Conservation (phyloP, 2,797 vertebrate species). For the Syncerus caffer region DNA sequence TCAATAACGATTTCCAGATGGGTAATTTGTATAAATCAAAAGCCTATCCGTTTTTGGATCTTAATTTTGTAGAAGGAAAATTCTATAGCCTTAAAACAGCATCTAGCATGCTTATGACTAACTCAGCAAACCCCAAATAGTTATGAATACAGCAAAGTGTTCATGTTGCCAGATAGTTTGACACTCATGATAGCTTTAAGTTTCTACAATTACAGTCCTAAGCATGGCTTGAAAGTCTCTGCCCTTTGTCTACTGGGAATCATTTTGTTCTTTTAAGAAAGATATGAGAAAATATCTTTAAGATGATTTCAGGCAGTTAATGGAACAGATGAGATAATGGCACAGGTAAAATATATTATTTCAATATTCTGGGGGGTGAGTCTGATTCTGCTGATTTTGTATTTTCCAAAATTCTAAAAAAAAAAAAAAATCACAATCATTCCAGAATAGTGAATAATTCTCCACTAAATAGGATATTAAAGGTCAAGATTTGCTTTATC, state of each 20-base stretch:
- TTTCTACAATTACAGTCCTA: constrained; percentile 19
- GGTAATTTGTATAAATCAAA: constrained; percentile 42
- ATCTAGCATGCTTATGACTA: background rate
- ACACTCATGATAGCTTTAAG: background rate
- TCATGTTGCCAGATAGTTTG: background rate
- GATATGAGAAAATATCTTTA: background rate
- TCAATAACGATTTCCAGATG: constrained; percentile 19
- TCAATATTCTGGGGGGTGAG: background rate
- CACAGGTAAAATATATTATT: constrained; percentile 7
- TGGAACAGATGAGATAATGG: background rate
- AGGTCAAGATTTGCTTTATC: constrained; percentile 16
- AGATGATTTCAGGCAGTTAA: constrained; percentile 25
- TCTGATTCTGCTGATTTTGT: background rate
- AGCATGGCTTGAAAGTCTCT: background rate
- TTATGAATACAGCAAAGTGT: background rate
- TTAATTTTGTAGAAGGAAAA: constrained; percentile 39
- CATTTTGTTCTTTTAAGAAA: constrained; percentile 37
- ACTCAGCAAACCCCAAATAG: constrained; percentile 14
- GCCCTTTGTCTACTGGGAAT: background rate
- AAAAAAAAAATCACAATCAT: constrained; percentile 20
- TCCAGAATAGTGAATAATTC: constrained; percentile 39
- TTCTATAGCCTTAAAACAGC: background rate
- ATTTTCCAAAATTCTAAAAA: constrained; percentile 21
- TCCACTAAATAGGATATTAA: constrained; percentile 5
- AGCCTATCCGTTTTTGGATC: background rate